Evolutionary conservation across 2,888 invertebrate genomes (phyloP), one percentile per base, ranked within the genome.

Genomic region (Hipparchia semele): DNA sequence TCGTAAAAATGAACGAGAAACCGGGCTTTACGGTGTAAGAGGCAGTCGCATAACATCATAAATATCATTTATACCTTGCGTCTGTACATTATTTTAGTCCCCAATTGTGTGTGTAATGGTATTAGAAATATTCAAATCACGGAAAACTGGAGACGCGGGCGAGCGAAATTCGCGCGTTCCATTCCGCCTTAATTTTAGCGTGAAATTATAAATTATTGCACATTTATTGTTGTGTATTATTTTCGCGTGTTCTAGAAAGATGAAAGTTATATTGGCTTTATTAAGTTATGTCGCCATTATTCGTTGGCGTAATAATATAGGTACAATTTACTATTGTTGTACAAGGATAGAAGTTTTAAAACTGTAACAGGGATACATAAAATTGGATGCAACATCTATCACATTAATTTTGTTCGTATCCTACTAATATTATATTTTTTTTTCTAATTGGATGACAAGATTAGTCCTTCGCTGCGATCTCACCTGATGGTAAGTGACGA

Each of bases 51-150:
- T 45, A 12, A 49, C 8, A 58, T 12, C 58, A 64, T 72, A 65
- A 69, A 72, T 58, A 72, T 23, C 23, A 23, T 0, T 49, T 58
- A 65, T 39, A 39, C 65, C 49, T 69, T 66, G 51, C 64, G 53
- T 68, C 39, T 54, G n/a, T 71, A 71, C 64, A 71, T 66, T 68
- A 71, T 71, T 71, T 68, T 61, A 61, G 61, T 10, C 54, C 62
- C 51, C 68, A 69, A 73, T 71, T 75, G 58, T 73, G 68, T 53
- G 45, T 70, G 67, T 64, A 73, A 71, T 75, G 68, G 68, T 61
- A 73, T 68, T 74, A 62, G 62, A 68, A 71, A 73, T 66, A 75
- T 71, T 75, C 70, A 73, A 62, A 71, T 56, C 72, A 75, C 72
- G 58, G 67, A 58, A 64, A 68, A 69, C 49, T n/a, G 53, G n/a